Conservation (phyloP, 1,140 invertebrate species). For the Eufriesea mexicana region DNA sequence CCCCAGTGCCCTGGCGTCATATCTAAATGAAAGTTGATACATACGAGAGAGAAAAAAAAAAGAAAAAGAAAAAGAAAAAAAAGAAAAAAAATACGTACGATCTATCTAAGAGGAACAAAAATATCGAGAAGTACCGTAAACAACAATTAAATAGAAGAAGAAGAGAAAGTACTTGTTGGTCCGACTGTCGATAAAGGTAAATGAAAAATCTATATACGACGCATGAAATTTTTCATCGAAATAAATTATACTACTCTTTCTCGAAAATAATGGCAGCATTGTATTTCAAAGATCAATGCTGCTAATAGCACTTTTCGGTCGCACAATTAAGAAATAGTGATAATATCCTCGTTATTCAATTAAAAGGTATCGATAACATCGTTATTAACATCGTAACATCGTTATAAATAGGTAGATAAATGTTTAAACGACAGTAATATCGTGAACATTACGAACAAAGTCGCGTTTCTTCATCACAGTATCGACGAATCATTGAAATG, state of each 20-base stretch:
- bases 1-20: slow-evolving; percentile 40
- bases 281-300: slow-evolving; percentile 42
- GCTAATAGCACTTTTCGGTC: slow-evolving; percentile 69
- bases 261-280: slow-evolving; percentile 55
- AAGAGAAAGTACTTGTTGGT: slow-evolving; percentile 57
- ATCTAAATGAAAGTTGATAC: slow-evolving; percentile 58
- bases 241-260: slow-evolving; percentile 33
- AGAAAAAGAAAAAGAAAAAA: slow-evolving; percentile 16
- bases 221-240: slow-evolving; percentile 27
- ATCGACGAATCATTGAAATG: background rate
- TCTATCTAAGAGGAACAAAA: slow-evolving; percentile 62
- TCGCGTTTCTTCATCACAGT: slow-evolving; percentile 34
- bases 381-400: slow-evolving; percentile 18
- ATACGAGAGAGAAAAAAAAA: background rate
- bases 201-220: slow-evolving; percentile 13
- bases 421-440: slow-evolving; percentile 24
- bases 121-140: slow-evolving; percentile 28
- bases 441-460: background rate
- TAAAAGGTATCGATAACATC: slow-evolving; percentile 19
- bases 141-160: slow-evolving; percentile 31
- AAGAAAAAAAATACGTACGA: too few species aligned
- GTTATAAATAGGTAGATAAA: slow-evolving; percentile 24
- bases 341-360: background rate
- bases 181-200: slow-evolving; percentile 54
- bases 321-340: slow-evolving; percentile 36